Evolutionary conservation across 2,888 invertebrate genomes (phyloP), one percentile per base, ranked within the genome.

Genomic region (Caenorhabditis doughertyi): DNA sequence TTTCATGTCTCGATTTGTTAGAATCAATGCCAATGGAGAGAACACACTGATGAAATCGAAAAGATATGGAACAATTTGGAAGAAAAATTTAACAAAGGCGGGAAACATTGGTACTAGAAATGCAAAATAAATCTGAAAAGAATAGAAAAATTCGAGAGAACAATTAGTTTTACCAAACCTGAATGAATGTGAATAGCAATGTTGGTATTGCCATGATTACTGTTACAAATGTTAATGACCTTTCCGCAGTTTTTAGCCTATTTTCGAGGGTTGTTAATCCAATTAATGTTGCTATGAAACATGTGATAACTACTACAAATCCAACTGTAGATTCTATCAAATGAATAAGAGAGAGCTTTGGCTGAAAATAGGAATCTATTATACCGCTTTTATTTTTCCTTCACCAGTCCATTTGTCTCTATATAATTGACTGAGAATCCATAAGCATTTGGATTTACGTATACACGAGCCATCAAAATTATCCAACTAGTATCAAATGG

Each of bases 341-440:
- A 62, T 73, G 73, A 9, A 73, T 29, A 9, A 73, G n/a, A 7
- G 73, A 62, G 0, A 73, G 21, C 11, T 62, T 73, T 18, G 73
- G 60, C 72, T 72, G 72, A 39, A 72, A 62, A 23, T 13, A 29
- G 2, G n/a, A 13, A 27, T 27, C 3, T 53, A 3, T 68, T 70
- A 18, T 2, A 25, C 11, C 9, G 16, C 1, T 9, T 11, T 44
- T 13, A 0, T 11, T 4, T 4, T 4, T 5, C 4, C 9, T 27
- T 27, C 56, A 72, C 73, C 73, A 62, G 64, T 25, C 49, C 25
- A 1, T 13, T 23, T 0, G 29, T 42, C 18, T 73, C 73, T 27
- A 27, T 51, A 32, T 71, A 71, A 21, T 71, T 71, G 9, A 71
- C 58, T 8, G 71, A 72, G 53, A 72, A 72, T 23, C 72, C 72